Base-by-base conservation (phyloP, 2,888 invertebrate genomes). In the Phytoseiulus persimilis region DNA sequence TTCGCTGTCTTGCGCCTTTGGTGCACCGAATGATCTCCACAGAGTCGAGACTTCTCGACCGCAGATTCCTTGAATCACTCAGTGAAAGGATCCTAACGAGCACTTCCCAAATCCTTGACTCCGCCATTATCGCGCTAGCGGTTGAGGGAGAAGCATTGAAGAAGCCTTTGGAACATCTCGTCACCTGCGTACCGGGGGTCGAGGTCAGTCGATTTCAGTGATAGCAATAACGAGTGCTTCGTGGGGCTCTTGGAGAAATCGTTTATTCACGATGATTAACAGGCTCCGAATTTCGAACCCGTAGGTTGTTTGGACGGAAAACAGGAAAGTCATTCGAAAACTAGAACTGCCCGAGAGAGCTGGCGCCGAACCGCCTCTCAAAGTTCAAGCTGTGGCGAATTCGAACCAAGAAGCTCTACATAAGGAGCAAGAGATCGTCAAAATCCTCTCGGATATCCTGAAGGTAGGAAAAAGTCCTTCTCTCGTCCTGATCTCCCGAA, bases 131-230 rank as follows among this genome's bases (percentile, higher is more conserved):
- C 28, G 65, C 65, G 14, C 28, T 18, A 6, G 65, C 65, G 1
- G 65, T 65, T 23, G 65, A 65, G 14, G 87, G 33, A 9, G 87
- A 87, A 6, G 33, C 28, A 28, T 45, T 39, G 45, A 33, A 23
- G 6, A 87, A 87, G 45, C 32, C 87, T 6, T 23, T 87, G 33
- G 87, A 87, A 31, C 45, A 87, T 87, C 32, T 87, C 39, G 45
- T 87, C 0, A 87, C 87, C n/a, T 87, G 87, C 18, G 87, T 87
- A 3, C 87, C 87, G 28, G 87, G 87, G 6, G 45, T 87, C 45
- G 87, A 87, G 87, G 87, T 87, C n/a, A 9, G 87, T 32, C 31
- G 11, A 33, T 31, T 84, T 23, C 5, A 14, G 65, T 23, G 65
- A 65, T 28, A 3, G 1, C 65, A 14, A 65, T 65, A 23, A 65